Evolutionary conservation across 2,888 invertebrate species (phyloP).

Genomic region (Plebejus argus): DNA sequence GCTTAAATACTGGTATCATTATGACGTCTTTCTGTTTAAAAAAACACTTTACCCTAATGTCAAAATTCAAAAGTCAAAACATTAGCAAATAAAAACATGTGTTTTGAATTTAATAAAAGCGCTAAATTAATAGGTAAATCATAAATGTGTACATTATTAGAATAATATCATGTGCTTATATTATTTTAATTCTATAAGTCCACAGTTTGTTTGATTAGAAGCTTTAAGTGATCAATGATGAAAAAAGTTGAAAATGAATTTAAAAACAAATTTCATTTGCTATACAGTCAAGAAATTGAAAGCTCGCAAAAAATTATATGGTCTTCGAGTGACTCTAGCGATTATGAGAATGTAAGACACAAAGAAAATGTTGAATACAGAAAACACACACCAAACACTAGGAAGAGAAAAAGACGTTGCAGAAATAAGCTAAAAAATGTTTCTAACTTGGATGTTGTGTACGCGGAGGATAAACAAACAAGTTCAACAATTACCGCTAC

Average conservation of each 20-base stretch:
- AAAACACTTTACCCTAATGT: too few relatives aligned
- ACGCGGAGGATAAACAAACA: slow-evolving; percentile 48
- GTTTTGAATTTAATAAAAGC: too few relatives aligned
- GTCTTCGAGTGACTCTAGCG: slow-evolving; percentile 68
- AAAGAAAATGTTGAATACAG: slow-evolving; percentile 44
- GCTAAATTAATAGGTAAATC: too few relatives aligned
- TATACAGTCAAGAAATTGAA: slow-evolving; percentile 60
- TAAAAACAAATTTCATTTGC: slow-evolving; percentile 51
- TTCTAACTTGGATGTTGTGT: slow-evolving; percentile 60
- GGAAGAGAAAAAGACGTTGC: slow-evolving; percentile 59
- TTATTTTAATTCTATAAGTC: neutral
- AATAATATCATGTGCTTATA: neutral
- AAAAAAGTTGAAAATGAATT: slow-evolving; percentile 50
- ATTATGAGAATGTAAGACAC: slow-evolving; percentile 53
- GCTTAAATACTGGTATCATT: too few relatives aligned
- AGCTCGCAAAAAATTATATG: slow-evolving; percentile 62
- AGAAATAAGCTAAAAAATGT: slow-evolving; percentile 53
- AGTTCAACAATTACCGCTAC: slow-evolving; percentile 33
- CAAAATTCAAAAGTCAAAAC: too few relatives aligned
- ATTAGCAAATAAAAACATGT: too few relatives aligned
- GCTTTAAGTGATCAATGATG: neutral
- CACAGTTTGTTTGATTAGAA: neutral
- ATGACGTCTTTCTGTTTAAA: too few relatives aligned
- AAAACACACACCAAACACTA: slow-evolving; percentile 42
- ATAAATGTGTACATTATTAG: too few relatives aligned